Evolutionary conservation across 2,797 vertebrate species (phyloP), one percentile per base, ranked within the genome.

Genomic region (Scarus forsteni): DNA sequence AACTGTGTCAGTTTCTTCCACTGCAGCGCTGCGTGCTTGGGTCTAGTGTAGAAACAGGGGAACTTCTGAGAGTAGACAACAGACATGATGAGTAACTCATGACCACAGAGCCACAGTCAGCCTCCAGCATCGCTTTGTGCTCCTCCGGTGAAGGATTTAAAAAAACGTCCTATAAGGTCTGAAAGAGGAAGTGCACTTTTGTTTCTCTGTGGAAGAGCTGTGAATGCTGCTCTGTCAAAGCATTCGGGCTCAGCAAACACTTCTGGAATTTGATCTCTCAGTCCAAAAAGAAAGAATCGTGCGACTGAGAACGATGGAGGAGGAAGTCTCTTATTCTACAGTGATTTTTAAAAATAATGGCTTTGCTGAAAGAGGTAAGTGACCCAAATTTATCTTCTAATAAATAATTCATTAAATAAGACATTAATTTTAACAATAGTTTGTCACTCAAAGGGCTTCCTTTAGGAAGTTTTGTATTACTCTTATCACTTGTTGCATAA

Each of bases 301-400:
- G 0, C 3, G 14, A 48, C 3, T n/a, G 7, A 9, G 12, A 36
- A 64, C 10, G 55, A 88, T 88, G 84, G 80, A 79, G 48, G 58
- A 77, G 45, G 71, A 85, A 19, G 15, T 78, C 6, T 7, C 0
- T 49, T 85, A 86, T 55, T 52, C 84, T 5, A 57, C 70, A 0
- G 4, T 86, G 16, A 27, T 48, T 48, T 83, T 86, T 7, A 76
- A 46, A 43, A 11, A 56, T 5, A 5, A 14, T 3, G 14, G 3
- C 3, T 1, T 1, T 36, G 11, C 0, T 66, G 8, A 34, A 35
- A 15, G 52, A 48, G 66, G 84, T 88, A 59, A 48, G 64, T 48
- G 9, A 61, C 34, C n/a, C 1, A 19, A 3, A 42, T 7, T 56
- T 40, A 10, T 4, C 15, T n/a, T 7, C 9, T 39, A 39, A 10